Percentiles rank a stretch among this genome's conserved stretches.
Conservation (phyloP, 1,140 invertebrate genomes). For the Caenorhabditis brenneri region DNA sequence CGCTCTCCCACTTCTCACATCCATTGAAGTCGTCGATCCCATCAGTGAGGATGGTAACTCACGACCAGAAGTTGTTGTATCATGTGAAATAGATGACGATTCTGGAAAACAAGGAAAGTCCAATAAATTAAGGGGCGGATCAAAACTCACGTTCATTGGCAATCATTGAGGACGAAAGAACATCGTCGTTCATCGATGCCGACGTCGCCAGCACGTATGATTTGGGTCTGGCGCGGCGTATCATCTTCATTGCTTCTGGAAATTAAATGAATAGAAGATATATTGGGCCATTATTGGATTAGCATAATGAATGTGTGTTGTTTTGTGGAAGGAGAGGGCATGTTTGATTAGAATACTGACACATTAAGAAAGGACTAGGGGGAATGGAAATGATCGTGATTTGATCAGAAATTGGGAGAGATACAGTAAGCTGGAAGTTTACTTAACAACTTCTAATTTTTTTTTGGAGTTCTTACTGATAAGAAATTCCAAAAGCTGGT, state of each 20-base stretch:
- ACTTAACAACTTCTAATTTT: no score
- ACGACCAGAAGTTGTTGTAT: constrained; percentile 24
- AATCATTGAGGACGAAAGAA: neutral
- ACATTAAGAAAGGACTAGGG: no score
- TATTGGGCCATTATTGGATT: neutral
- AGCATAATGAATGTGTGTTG: neutral
- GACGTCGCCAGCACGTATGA: constrained; percentile 52
- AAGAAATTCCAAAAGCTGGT: no score
- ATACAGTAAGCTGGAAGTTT: no score
- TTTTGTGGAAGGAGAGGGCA: no score
- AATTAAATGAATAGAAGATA: neutral
- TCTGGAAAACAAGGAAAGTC: neutral
- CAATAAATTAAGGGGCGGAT: neutral
- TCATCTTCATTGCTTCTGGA: constrained; percentile 50
- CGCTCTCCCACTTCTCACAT: neutral
- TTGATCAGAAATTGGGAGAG: constrained; percentile 6
- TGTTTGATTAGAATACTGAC: neutral
- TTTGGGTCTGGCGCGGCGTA: constrained; percentile 49
- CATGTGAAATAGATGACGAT: constrained; percentile 25
- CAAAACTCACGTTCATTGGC: constrained; percentile 27
- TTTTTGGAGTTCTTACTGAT: no score
- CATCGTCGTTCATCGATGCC: constrained; percentile 39
- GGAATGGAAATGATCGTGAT: neutral
- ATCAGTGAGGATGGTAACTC: constrained; percentile 11
- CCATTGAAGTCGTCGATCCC: constrained; percentile 3